These are phyloP conservation scores for Drosophila kepulauana DNA, from an alignment of 1,140 invertebrate species.

Conservation along the genomic window DNA sequence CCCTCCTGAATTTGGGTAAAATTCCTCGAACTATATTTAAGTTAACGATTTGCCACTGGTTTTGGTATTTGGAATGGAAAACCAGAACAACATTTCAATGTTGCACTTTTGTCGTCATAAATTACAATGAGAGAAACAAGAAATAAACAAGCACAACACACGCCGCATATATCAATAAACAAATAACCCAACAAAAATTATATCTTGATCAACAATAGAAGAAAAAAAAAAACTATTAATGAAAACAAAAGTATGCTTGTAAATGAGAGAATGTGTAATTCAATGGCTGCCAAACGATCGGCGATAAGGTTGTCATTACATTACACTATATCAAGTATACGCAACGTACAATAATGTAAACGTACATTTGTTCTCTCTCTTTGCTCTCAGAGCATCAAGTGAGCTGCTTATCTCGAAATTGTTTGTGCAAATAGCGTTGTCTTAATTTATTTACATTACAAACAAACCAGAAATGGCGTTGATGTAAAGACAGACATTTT, in stretches of 20 bases:
- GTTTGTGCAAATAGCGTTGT: too few relatives aligned
- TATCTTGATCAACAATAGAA: constrained; percentile 1
- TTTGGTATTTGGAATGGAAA: constrained; percentile 33
- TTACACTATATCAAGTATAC: constrained; percentile 21
- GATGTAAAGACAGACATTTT: too few relatives aligned
- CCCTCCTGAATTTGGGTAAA: neutral
- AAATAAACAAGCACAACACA: constrained; percentile 33
- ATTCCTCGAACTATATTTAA: neutral
- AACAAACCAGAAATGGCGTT: too few relatives aligned
- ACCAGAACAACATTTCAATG: constrained; percentile 34
- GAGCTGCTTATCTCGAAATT: too few relatives aligned
- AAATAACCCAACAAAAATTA: neutral
- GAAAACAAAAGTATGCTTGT: constrained; percentile 48
- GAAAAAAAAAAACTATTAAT: constrained; percentile 7
- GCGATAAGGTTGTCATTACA: constrained; percentile 2
- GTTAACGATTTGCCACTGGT: neutral
- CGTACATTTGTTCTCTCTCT: constrained; percentile 9
- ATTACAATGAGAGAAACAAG: constrained; percentile 44
- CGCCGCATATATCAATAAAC: constrained; percentile 30
- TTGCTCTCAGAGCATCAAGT: too few relatives aligned
- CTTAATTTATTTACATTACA: too few relatives aligned
- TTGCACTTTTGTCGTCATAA: constrained; percentile 56
- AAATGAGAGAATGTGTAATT: neutral
- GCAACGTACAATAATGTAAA: neutral
- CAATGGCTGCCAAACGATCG: constrained; percentile 9